Evolutionary conservation across 2,797 vertebrate species (phyloP).

Genomic region (Distichodus sexfasciatus): DNA sequence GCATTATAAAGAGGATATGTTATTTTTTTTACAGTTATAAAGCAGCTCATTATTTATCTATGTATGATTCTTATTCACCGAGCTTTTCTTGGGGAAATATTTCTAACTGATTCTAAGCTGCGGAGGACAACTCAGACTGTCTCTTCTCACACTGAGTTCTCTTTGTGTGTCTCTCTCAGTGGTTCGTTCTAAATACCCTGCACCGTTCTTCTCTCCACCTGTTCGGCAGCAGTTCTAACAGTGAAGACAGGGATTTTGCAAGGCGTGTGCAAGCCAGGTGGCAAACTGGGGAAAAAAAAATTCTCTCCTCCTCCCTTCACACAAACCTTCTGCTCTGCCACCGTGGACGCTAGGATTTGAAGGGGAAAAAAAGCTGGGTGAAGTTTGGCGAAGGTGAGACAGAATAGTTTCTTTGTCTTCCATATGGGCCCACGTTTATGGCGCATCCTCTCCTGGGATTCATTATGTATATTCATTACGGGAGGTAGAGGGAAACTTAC

Average conservation of each 20-base stretch:
- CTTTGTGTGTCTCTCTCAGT: neutral
- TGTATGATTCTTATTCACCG: no score
- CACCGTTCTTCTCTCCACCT: constrained; percentile 45
- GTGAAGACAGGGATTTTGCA: constrained; percentile 3
- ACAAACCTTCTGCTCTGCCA: constrained; percentile 51
- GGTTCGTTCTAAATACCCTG: constrained; percentile 10
- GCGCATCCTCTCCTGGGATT: constrained; percentile 65
- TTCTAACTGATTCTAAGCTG: no score
- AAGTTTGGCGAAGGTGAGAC: constrained; percentile 70
- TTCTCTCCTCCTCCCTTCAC: constrained; percentile 27
- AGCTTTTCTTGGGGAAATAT: no score
- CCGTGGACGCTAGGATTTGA: constrained; percentile 53
- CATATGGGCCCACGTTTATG: constrained; percentile 72
- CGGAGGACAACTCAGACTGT: neutral
- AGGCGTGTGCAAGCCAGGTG: constrained; percentile 33
- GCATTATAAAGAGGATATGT: no score
- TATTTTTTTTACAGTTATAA: no score
- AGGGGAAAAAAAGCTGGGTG: constrained; percentile 58
- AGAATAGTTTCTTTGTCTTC: constrained; percentile 67
- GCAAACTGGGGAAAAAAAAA: constrained; percentile 5
- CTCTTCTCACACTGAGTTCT: neutral
- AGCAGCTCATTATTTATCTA: no score
- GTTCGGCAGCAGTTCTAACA: constrained; percentile 17
- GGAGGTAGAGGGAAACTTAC: constrained; percentile 63
- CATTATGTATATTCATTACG: constrained; percentile 77